These are phyloP conservation scores for Synergus japonicus DNA, from an alignment of 2,888 invertebrate genomes.

Conservation along the genomic window DNA sequence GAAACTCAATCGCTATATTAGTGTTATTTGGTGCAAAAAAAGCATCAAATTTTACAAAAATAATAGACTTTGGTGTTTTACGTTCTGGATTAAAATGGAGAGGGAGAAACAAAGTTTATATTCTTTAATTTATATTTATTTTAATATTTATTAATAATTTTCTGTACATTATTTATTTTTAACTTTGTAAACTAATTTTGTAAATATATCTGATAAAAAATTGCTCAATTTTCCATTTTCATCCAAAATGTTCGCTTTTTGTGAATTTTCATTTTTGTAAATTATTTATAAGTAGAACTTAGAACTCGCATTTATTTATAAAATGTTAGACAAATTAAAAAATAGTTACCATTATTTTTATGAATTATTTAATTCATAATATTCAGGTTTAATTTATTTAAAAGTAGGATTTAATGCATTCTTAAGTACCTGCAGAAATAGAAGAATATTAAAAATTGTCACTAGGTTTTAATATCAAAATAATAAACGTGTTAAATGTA, in stretches of 20 bases:
- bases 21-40: neutral
- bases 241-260: neutral
- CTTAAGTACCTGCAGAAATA: neutral
- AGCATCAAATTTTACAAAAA: neutral
- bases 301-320: neutral
- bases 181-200: neutral
- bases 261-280: neutral
- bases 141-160: neutral
- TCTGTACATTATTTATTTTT: neutral
- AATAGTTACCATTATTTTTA: neutral
- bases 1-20: conserved; percentile 43
- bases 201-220: conserved; percentile 25
- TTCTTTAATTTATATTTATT: neutral
- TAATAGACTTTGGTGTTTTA: neutral
- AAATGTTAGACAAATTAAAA: neutral
- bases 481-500: neutral
- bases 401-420: neutral
- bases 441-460: neutral
- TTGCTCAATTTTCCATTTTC: neutral
- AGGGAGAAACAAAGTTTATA: neutral
- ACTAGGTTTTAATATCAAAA: neutral
- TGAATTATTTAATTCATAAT: too few species aligned
- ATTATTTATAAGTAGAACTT: neutral
- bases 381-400: neutral
- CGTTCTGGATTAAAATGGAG: neutral